Base-by-base conservation (phyloP, 2,888 invertebrate genomes). In the Drosophila kanekoi region DNA sequence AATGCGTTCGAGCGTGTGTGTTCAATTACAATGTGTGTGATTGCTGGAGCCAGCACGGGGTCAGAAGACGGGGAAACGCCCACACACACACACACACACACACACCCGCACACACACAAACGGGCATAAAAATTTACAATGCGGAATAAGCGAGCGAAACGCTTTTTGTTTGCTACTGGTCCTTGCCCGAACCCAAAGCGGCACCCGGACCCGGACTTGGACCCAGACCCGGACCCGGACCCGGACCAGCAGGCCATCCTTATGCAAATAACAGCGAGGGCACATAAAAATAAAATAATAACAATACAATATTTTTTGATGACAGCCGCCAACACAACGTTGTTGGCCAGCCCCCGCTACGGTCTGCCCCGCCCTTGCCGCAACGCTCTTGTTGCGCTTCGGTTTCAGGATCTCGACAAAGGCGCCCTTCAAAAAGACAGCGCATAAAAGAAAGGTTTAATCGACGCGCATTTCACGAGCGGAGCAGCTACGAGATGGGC, bases 11-110 rank as follows among this genome's bases (percentile, higher is more conserved):
- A 81, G 88, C 89, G 83, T 88, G 89, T 88, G 85, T 81, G 88
- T 89, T 88, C 88, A 88, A 88, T 88, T 88, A 88, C 88, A 89
- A 89, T 87, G 88, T 89, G 89, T 85, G 89, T 83, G 89, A 85
- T 87, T 89, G 89, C 87, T 87, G 80, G 75, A 77, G 72, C 57
- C 48, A 67, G 64, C 38, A 40, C 77, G 49, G 56, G 57, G 58
- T 23, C 58, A 43, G 58, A 44, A 45, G 60, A 20, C 44, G 61
- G 44, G 47, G 71, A 56, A 61, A 57, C 67, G 51, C 88, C 64
- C 74, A 48, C 72, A 53, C 60, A 57, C 68, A 58, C 65, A 64
- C 47, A 56, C 66, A 51, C 67, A 40, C 64, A 60, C 73, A 37
- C 63, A 57, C 62, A 33, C 52, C 44, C 38, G 62, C 61, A 33